Conservation (phyloP, 2,888 invertebrate genomes). For the Metopia argyrocephala region DNA sequence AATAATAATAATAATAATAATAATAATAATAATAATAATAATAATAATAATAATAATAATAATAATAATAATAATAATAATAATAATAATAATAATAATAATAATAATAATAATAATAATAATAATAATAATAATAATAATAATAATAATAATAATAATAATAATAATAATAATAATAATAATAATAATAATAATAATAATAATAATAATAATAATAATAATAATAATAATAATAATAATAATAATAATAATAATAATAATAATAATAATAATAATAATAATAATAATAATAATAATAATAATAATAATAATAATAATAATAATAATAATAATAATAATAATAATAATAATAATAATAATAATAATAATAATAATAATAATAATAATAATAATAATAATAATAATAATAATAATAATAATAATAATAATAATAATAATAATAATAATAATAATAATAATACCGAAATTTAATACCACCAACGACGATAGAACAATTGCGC, state of each 20-base stretch:
- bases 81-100: not conserved
- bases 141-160: not conserved
- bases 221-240: not conserved
- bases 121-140: not conserved
- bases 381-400: not conserved
- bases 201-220: not conserved
- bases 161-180: not conserved
- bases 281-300: not conserved
- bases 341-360: not conserved
- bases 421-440: not conserved
- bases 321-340: not conserved
- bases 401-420: not conserved
- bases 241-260: not conserved
- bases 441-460: not conserved
- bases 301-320: not conserved
- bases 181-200: not conserved
- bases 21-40: not conserved
- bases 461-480: too few species aligned
- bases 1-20: not conserved
- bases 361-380: not conserved
- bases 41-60: not conserved
- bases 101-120: not conserved
- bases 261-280: not conserved
- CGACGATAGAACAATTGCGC: too few species aligned
- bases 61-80: not conserved